These are phyloP conservation scores for Gasteruption jaculator DNA, from an alignment of 2,888 invertebrate genomes.

Conservation along the genomic window DNA sequence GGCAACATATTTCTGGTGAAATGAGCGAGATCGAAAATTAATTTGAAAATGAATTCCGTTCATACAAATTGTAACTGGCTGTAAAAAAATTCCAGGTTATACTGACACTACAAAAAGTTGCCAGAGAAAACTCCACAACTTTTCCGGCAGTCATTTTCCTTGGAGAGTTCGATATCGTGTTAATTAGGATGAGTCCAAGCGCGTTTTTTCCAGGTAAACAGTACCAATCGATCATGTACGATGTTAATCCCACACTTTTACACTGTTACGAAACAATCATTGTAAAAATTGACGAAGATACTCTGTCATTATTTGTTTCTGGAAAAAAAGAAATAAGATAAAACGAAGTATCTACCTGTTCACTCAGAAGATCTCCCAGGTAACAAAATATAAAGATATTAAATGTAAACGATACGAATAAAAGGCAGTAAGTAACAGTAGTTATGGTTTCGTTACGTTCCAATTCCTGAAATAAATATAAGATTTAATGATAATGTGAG, in stretches of 20 bases:
- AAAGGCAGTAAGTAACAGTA: slow-evolving; percentile 14
- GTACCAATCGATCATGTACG: slow-evolving; percentile 32
- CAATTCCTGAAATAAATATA: slow-evolving; percentile 23
- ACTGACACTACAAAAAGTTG: slow-evolving; percentile 36
- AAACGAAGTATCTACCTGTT: slow-evolving; percentile 24
- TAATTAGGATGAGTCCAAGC: slow-evolving; percentile 29
- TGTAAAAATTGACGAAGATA: not conserved
- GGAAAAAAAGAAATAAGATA: not conserved
- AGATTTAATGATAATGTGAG: slow-evolving; percentile 13
- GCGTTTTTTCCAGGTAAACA: slow-evolving; percentile 22
- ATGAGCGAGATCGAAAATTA: too few species aligned
- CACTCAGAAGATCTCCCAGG: slow-evolving; percentile 24
- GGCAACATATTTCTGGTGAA: too few species aligned
- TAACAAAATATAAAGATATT: slow-evolving; percentile 27
- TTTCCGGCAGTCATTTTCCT: slow-evolving; percentile 40
- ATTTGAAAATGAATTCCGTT: not conserved
- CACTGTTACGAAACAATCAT: slow-evolving; percentile 18
- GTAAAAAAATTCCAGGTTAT: too few species aligned
- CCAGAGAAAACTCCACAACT: slow-evolving; percentile 32
- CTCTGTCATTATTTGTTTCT: not conserved
- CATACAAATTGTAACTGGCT: too few species aligned
- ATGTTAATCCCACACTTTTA: slow-evolving; percentile 20
- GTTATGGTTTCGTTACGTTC: slow-evolving; percentile 11
- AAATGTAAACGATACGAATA: slow-evolving; percentile 22
- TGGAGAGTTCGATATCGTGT: slow-evolving; percentile 30